Evolutionary conservation across 2,113 vertebrate genomes (phyloP), one percentile per base, ranked within the genome.

Genomic region (Mystacornis crossleyi): DNA sequence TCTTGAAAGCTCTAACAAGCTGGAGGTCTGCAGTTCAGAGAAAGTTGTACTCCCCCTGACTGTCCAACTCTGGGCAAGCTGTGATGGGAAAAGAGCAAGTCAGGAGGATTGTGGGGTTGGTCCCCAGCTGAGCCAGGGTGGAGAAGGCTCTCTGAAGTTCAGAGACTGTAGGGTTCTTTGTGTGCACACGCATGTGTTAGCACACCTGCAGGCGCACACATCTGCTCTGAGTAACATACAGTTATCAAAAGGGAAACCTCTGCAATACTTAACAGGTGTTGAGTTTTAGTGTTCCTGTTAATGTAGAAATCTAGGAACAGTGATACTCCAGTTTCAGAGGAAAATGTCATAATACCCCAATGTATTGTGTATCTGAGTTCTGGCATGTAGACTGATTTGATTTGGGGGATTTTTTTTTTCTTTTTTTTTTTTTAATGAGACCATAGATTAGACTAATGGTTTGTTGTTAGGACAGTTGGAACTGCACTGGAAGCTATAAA

Each of bases 111-210:
- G 24, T 62, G 16, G 12, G 9, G 7, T 34, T 89, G 42, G 20
- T 81, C 14, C 20, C 36, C 31, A 45, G 34, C 9, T 55, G 31
- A 43, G 11, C 7, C 74, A 0, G 1, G 5, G 2, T 33, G 45
- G 33, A 57, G 48, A n/a, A 69, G n/a, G 31, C 12, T 70, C 28
- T 6, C 6, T 81, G 57, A 26, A 36, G 8, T 72, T 80, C 20
- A 57, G 43, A 38, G 24, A 31, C 12, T 7, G 18, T 34, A 8
- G 47, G 23, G 34, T 62, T 38, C 17, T 25, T 8, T 31, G 12
- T 5, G 1, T 40, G 33, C 43, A 31, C 11, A 1, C 25, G 26
- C 3, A 4, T 11, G 23, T 36, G 8, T 42, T 50, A 10, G 29
- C 20, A 33, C 25, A 55, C 3, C 16, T 58, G 61, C 18, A 42